Percentiles rank a stretch among this genome's conserved stretches.
Evolutionary conservation across 2,113 vertebrate genomes (phyloP).

Genomic region (Oreochromis niloticus): DNA sequence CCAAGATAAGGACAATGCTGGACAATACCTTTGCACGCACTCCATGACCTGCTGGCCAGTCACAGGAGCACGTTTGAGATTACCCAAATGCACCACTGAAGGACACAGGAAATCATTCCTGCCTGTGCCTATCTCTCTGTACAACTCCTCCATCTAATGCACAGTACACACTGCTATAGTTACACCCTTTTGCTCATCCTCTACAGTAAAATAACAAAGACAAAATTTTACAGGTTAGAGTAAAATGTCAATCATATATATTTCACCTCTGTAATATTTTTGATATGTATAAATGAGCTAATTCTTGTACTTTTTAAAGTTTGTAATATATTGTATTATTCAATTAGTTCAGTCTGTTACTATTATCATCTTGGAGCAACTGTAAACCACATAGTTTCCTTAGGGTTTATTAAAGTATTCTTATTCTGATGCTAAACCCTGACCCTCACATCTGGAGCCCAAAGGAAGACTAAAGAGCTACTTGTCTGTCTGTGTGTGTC

Average conservation of each 20-base stretch:
- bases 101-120: neutral
- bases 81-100: neutral
- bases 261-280: neutral
- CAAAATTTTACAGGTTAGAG: neutral
- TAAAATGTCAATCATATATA: neutral
- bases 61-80: neutral
- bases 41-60: neutral
- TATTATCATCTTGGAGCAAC: neutral
- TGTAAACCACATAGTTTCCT: neutral
- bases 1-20: neutral
- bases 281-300: neutral
- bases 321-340: neutral
- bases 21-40: neutral
- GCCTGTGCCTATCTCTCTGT: neutral
- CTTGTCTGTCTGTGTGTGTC: neutral
- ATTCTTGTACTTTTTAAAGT: neutral
- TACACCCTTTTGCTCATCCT: neutral
- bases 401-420: neutral
- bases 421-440: neutral
- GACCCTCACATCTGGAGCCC: neutral
- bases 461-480: neutral
- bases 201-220: neutral
- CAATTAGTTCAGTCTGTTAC: neutral
- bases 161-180: neutral
- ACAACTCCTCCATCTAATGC: neutral